phyloP scores from a whole-genome alignment of 2,888 invertebrate species.

The Branchinecta sandiegonensis region DNA sequence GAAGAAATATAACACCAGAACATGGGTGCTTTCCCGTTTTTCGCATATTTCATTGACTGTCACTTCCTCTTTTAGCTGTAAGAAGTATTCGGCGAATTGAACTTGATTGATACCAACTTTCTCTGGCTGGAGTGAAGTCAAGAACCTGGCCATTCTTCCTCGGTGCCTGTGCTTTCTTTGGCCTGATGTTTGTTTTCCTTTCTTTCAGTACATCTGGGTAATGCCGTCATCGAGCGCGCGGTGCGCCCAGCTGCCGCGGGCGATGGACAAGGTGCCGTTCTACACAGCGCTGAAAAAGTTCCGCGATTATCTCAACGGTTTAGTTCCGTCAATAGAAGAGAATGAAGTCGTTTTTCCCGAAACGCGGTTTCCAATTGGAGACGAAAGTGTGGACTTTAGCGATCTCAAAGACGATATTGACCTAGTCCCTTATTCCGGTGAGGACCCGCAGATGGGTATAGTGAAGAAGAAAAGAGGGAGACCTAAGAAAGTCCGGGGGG shows the following conservation, averaged over 20 bases:
- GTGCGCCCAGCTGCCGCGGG: conserved; percentile 91
- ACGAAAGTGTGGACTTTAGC: conserved; percentile 31
- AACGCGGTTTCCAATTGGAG: conserved; percentile 12
- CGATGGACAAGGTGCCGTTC: conserved; percentile 95
- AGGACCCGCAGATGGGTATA: conserved; percentile 38
- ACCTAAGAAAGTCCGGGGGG: conserved; percentile 30
- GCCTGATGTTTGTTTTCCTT: conserved; percentile 24
- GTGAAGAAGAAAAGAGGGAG: conserved; percentile 76
- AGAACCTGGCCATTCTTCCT: no score
- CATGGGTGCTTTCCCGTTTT: no score
- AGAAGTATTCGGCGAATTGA: no score
- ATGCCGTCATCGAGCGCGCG: conserved; percentile 97
- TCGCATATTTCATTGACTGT: no score
- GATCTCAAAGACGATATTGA: conserved; percentile 40
- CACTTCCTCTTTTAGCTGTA: no score
- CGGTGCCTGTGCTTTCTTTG: no score
- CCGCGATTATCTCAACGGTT: conserved; percentile 80
- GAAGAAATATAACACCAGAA: no score
- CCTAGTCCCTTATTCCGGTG: conserved; percentile 34
- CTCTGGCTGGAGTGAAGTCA: no score
- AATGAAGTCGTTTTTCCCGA: conserved; percentile 71
- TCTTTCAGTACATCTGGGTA: conserved; percentile 84
- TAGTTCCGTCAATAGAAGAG: conserved; percentile 67
- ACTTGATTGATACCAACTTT: no score
- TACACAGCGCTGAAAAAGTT: conserved; percentile 90